Base-by-base conservation (phyloP, 2,113 vertebrate species). In the Gadus macrocephalus region DNA sequence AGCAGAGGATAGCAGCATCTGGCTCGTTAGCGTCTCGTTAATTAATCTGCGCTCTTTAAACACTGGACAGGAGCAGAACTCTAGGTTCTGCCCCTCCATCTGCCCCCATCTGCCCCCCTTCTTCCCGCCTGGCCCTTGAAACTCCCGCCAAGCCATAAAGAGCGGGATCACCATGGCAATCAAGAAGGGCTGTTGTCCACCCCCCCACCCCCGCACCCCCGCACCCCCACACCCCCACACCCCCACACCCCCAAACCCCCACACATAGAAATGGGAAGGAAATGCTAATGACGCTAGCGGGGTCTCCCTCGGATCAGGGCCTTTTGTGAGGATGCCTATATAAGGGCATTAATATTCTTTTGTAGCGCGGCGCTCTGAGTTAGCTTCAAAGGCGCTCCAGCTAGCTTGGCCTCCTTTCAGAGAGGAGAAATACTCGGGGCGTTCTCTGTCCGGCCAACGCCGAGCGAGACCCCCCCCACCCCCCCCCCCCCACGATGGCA, bases 341-440 rank as follows among this genome's bases (percentile, higher is more conserved):
- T 49, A 49, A 69, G 75, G 66, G 68, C 85, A 83, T 90, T 87
- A 81, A 84, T 86, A 88, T 88, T 90, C 88, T 89, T 90, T 90
- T 88, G 81, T 89, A n/a, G 19, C 35, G 25, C 7, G 67, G 61
- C 59, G 64, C 15, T 19, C 69, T 56, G 75, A 77, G 77, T 68
- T 64, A 75, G 80, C 82, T 86, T 85, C 79, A 86, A 81, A 89
- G 73, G 66, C 65, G 28, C 75, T 53, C 53, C 4, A 9, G 42
- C 42, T 12, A 71, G 42, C 11, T 0, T 42, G 62, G 28, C 3
- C 42, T 49, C 42, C 42, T 49, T 49, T 49, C 42, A 9, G 42
- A 9, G 42, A 12, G 2, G 2, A 49, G 42, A 49, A 49, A 49
- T 49, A 9, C 42, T 49, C 42, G 8, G 42, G 8, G 42, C 9